Evolutionary conservation across 2,113 vertebrate genomes (phyloP), one percentile per base, ranked within the genome.

Genomic region (Xiphophorus couchianus): DNA sequence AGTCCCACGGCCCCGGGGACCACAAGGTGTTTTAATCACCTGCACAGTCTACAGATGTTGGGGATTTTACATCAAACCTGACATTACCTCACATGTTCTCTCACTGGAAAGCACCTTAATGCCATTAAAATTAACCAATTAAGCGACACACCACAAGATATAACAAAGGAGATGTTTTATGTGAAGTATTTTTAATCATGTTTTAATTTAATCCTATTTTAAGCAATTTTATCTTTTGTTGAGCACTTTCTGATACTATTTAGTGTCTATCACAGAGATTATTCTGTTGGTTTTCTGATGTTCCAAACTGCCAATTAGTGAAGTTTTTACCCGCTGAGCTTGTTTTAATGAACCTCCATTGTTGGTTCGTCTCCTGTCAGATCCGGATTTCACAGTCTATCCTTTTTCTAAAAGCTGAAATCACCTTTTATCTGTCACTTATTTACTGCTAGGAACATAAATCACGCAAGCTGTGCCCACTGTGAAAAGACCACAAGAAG

Each of bases 401-500:
- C 0, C 27, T 12, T 61, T 39, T 22, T 28, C 5, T 39, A 19
- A 58, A 9, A 42, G 29, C 62, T 39, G 11, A 29, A 67, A 2
- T 22, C 62, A 19, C 17, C 29, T 67, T 44, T 44, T 28, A 3
- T 67, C n/a, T 9, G 25, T 28, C 35, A 27, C 33, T 27, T 14
- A n/a, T 67, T 44, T 28, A 42, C 37, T 25, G 14, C 48, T 27
- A 44, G 67, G 39, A 27, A 64, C 44, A 66, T 28, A 66, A 81
- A 51, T 35, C n/a, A 27, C 4, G 0, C n/a, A 67, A 64, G 13
- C 42, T 35, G 13, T 14, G 29, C 60, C 74, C 4, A 51, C 48
- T 66, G 51, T 30, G 19, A 81, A 71, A 74, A 85, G 66, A 81
- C 44, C 75, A 62, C 37, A 73, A 74, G 77, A 88, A 89, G 83